Evolutionary conservation across 2,797 vertebrate genomes (phyloP).

Genomic region (Geotrypetes seraphini): DNA sequence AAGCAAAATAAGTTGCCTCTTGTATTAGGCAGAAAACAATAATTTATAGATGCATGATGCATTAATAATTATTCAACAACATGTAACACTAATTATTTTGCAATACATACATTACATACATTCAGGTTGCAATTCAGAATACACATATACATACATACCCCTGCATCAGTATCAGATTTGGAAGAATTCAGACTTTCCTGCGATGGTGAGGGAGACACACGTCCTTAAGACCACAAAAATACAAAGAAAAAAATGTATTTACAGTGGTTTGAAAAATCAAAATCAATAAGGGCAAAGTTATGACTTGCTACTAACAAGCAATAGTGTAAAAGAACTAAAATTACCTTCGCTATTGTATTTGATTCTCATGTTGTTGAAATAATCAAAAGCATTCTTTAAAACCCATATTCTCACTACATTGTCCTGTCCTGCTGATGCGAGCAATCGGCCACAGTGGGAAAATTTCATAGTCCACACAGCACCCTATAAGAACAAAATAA

Average conservation of each 20-base stretch:
- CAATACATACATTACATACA: too few relatives aligned
- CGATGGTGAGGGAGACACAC: constrained; percentile 94
- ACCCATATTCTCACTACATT: constrained; percentile 97
- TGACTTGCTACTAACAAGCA: too few relatives aligned
- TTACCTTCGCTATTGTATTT: constrained; percentile 96
- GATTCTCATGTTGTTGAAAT: constrained; percentile 96
- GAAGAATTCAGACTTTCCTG: constrained; percentile 96
- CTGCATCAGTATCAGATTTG: constrained; percentile 91
- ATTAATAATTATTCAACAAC: too few relatives aligned
- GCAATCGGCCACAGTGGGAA: constrained; percentile 89
- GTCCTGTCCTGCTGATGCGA: constrained; percentile 92
- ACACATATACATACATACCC: constrained; percentile 68
- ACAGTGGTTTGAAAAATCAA: background rate
- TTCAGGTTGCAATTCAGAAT: too few relatives aligned
- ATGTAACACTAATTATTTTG: too few relatives aligned
- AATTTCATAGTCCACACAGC: constrained; percentile 99
- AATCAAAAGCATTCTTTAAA: constrained; percentile 92
- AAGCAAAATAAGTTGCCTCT: too few relatives aligned
- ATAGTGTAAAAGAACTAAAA: too few relatives aligned
- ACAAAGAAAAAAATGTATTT: background rate
- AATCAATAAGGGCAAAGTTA: too few relatives aligned
- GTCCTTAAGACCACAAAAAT: constrained; percentile 56
- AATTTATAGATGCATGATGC: too few relatives aligned
- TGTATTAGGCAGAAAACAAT: too few relatives aligned
- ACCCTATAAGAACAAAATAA: constrained; percentile 65